Conservation (phyloP, 2,888 invertebrate genomes). For the Prenolepis imparis region DNA sequence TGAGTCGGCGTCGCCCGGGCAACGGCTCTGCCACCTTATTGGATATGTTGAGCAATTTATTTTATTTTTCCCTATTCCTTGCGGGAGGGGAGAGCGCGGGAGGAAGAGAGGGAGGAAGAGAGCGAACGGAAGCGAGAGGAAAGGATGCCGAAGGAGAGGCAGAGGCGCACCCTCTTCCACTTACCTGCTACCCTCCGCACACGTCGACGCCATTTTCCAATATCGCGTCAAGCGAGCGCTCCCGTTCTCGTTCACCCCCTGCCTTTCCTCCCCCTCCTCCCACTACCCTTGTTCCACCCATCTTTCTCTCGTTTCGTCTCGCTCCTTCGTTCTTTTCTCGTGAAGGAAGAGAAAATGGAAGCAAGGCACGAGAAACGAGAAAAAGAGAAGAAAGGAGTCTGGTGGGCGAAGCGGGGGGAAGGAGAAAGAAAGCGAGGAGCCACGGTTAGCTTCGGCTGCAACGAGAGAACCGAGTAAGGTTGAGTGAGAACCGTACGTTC, state of each 20-base stretch:
- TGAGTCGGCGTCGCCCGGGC: slow-evolving; percentile 83
- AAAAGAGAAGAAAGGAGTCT: slow-evolving; percentile 61
- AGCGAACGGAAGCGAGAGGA: slow-evolving; percentile 39
- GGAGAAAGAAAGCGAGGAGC: slow-evolving; percentile 59
- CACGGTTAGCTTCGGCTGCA: slow-evolving; percentile 66
- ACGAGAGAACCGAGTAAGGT: slow-evolving; percentile 75
- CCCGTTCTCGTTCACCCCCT: slow-evolving; percentile 68
- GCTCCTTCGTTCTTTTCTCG: slow-evolving; percentile 67
- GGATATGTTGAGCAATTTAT: slow-evolving; percentile 86
- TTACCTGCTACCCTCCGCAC: slow-evolving; percentile 76
- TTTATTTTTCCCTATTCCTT: slow-evolving; percentile 82
- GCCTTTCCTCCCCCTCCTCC: slow-evolving; percentile 53
- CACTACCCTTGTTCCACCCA: slow-evolving; percentile 60
- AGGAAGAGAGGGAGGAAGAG: slow-evolving; percentile 27
- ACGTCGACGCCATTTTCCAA: slow-evolving; percentile 85
- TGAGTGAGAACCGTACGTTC: slow-evolving; percentile 81
- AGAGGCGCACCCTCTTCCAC: slow-evolving; percentile 67
- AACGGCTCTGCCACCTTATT: slow-evolving; percentile 86
- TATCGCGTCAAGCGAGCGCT: slow-evolving; percentile 82
- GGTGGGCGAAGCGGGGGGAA: slow-evolving; percentile 48
- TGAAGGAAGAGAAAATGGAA: slow-evolving; percentile 67
- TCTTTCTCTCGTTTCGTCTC: slow-evolving; percentile 63
- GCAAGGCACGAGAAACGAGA: slow-evolving; percentile 59
- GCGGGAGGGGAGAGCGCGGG: slow-evolving; percentile 40
- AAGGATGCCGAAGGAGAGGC: slow-evolving; percentile 48